A percentile compares a stretch with the other conserved stretches of the same genome.
phyloP scores from a whole-genome alignment of 2,113 vertebrate species.

The Prionailurus bengalensis region DNA sequence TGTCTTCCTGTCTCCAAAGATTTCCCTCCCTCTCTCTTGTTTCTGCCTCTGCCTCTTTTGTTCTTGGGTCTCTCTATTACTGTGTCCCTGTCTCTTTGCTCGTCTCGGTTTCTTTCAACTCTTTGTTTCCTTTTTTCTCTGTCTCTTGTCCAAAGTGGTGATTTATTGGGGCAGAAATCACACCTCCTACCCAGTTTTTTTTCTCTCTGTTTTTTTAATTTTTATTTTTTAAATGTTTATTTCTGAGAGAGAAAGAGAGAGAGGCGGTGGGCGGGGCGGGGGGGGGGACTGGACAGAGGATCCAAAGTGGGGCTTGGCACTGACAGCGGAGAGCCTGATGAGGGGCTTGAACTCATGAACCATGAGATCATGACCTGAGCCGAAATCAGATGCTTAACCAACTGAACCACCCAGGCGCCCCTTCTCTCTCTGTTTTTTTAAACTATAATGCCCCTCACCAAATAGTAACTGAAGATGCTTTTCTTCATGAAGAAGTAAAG shows the following conservation, averaged over 20 bases:
- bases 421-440: neutral
- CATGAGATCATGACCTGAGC: too few relatives aligned
- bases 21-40: neutral
- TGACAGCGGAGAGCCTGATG: too few relatives aligned
- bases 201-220: neutral
- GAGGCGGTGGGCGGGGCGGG: rapidly evolving
- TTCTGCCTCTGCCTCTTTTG: neutral
- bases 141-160: neutral
- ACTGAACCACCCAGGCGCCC: too few relatives aligned
- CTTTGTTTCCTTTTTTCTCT: neutral
- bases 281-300: too few relatives aligned
- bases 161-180: neutral
- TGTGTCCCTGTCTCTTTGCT: neutral
- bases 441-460: neutral
- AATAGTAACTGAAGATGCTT: neutral
- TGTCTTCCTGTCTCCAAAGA: neutral
- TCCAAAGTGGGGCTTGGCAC: too few relatives aligned
- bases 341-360: too few relatives aligned
- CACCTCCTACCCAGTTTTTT: neutral
- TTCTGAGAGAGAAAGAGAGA: too few relatives aligned
- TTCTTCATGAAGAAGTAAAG: neutral
- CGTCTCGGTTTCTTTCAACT: neutral
- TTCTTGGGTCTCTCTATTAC: neutral
- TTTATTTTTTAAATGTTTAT: too few relatives aligned
- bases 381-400: too few relatives aligned